Conservation (phyloP, 1,140 invertebrate species). For the Plodia interpunctella region DNA sequence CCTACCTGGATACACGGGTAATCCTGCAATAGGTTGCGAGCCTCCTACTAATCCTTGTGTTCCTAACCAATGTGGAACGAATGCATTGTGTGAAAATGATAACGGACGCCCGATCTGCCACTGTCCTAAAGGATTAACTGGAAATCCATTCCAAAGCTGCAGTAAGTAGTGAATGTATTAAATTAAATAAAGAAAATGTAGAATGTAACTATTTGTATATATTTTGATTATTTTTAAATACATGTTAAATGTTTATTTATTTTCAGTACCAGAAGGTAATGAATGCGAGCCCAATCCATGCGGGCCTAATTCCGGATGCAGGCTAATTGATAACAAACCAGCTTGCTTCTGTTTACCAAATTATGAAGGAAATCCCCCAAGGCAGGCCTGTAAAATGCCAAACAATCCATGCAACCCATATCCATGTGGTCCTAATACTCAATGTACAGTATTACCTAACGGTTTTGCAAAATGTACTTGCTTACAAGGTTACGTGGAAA, state of each 20-base stretch:
- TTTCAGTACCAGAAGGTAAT: conserved; percentile 90
- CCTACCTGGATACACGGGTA: conserved; percentile 84
- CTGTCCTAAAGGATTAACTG: conserved; percentile 92
- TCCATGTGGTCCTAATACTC: conserved; percentile 92
- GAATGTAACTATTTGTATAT: conserved; percentile 1
- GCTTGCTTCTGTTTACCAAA: conserved; percentile 92
- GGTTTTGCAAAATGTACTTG: conserved; percentile 93
- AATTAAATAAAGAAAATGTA: conserved; percentile 11
- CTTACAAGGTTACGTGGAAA: conserved; percentile 88
- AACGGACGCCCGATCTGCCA: conserved; percentile 92
- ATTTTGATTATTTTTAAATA: too few species aligned
- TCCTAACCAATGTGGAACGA: conserved; percentile 90
- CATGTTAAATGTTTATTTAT: conserved; percentile 11
- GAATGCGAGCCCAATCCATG: conserved; percentile 90
- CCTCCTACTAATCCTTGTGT: conserved; percentile 84
- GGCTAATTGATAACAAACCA: conserved; percentile 82
- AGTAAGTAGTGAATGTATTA: too few species aligned
- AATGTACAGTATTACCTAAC: conserved; percentile 87
- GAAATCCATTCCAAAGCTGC: conserved; percentile 94
- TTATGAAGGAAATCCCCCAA: conserved; percentile 91
- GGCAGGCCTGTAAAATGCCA: conserved; percentile 80
- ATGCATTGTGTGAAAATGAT: conserved; percentile 90
- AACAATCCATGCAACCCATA: conserved; percentile 89
- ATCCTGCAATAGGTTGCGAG: conserved; percentile 80
- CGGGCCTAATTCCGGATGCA: conserved; percentile 88